Base-by-base conservation (phyloP, 2,113 vertebrate genomes). In the Peucedramus taeniatus region DNA sequence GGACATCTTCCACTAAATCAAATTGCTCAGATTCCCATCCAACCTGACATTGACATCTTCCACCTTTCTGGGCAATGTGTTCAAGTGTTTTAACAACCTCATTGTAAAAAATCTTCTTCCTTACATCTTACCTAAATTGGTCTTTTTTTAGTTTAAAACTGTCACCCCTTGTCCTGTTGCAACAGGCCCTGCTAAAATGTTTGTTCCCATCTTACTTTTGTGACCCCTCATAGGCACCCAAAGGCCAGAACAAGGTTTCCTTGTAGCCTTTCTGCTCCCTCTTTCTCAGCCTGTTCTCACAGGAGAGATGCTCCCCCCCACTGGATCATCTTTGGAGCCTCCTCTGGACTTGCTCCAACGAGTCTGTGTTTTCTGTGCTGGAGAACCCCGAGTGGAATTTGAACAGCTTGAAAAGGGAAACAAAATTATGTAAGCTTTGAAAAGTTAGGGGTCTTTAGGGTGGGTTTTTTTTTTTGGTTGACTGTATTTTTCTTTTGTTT, bases 201-300 rank as follows among this genome's bases (percentile, higher is more conserved):
- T 40, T 59, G 20, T 13, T 30, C 35, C 20, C 44, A 35, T 21
- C 26, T 42, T 49, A 7, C 11, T 26, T 50, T 20, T 66, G 9
- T 7, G 20, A n/a, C 10, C 6, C 5, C 13, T n/a, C 13, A 40
- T 33, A 40, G 50, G 20, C 19, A 30, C 14, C 12, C 35, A 47
- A 30, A 57, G 12, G 5, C 30, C 23, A 59, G 24, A 15, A 15
- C 21, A 11, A 26, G 9, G 12, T 42, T 65, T 76, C 13, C 21
- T 39, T 0, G 0, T 4, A 57, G 11, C 16, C 31, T 42, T 66
- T 66, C 24, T 42, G 21, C 44, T 50, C 31, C 44, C 27, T 6
- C 14, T 59, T 68, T 42, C 35, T 66, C 26, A 59, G 14, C 15
- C 26, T 71, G 26, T 44, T 44, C 31, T 35, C 45, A 37, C 5